These are phyloP conservation scores for Nanorana parkeri DNA, from an alignment of 2,113 vertebrate genomes.

Conservation along the genomic window DNA sequence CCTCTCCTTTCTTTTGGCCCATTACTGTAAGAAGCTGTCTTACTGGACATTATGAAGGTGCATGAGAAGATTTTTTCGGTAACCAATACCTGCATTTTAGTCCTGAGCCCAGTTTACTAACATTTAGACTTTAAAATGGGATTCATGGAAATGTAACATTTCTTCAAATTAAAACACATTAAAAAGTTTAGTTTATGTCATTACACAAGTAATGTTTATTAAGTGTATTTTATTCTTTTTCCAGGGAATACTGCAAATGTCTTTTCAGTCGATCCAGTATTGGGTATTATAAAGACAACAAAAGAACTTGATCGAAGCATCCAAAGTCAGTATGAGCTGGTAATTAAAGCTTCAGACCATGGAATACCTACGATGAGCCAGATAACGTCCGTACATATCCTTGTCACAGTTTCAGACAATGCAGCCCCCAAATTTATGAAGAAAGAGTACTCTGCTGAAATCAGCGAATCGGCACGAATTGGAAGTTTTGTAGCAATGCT, in stretches of 20 bases:
- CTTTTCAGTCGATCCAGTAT: constrained; percentile 87
- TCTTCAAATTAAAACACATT: too few species aligned
- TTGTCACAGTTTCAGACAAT: constrained; percentile 91
- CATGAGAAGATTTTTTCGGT: too few species aligned
- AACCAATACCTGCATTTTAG: too few species aligned
- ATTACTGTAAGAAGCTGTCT: too few species aligned
- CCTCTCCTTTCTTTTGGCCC: too few species aligned
- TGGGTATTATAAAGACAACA: constrained; percentile 86
- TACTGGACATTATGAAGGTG: too few species aligned
- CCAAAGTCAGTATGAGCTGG: constrained; percentile 85
- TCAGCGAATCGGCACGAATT: constrained; percentile 80
- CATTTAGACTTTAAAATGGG: too few species aligned
- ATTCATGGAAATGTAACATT: too few species aligned
- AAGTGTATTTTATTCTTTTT: constrained; percentile 32
- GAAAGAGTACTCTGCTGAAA: constrained; percentile 86
- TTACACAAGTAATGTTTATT: too few species aligned
- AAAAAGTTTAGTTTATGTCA: neutral
- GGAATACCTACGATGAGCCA: constrained; percentile 84
- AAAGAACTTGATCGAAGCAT: constrained; percentile 89
- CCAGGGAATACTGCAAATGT: constrained; percentile 93
- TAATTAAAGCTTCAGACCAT: constrained; percentile 87
- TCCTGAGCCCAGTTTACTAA: too few species aligned
- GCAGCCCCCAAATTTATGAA: constrained; percentile 87
- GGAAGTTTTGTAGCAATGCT: constrained; percentile 89
- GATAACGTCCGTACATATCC: constrained; percentile 79